These are phyloP conservation scores for Nysson spinosus DNA, from an alignment of 2,888 invertebrate genomes.

Conservation along the genomic window DNA sequence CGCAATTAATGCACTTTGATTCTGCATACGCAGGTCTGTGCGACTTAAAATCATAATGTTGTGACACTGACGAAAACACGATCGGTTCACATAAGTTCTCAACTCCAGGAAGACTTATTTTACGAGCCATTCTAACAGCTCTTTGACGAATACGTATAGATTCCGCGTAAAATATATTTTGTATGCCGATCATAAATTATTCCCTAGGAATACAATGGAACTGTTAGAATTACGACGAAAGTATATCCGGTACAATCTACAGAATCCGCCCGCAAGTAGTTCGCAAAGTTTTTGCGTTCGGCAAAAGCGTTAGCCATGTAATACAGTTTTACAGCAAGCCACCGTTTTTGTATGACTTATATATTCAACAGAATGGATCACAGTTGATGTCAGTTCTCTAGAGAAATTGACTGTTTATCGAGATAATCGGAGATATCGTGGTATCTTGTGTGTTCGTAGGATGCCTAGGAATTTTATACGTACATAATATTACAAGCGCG, in stretches of 20 bases:
- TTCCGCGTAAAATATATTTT: slow-evolving; percentile 19
- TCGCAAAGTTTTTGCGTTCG: background rate
- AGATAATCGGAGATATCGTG: background rate
- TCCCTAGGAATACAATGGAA: slow-evolving; percentile 15
- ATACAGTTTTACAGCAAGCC: background rate
- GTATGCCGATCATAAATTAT: slow-evolving; percentile 14
- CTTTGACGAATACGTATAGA: too few species aligned
- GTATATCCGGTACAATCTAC: slow-evolving; percentile 46
- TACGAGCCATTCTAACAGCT: too few species aligned
- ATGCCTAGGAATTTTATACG: slow-evolving; percentile 37
- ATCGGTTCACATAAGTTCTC: too few species aligned
- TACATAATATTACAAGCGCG: slow-evolving; percentile 17
- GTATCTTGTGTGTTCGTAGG: slow-evolving; percentile 12
- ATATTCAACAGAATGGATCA: slow-evolving; percentile 10
- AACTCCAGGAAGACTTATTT: too few species aligned
- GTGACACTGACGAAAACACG: too few species aligned
- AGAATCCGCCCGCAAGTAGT: slow-evolving; percentile 66
- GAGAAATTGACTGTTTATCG: slow-evolving; percentile 2
- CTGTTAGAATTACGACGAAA: slow-evolving; percentile 17
- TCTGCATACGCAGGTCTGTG: too few species aligned
- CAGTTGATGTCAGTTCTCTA: slow-evolving; percentile 8
- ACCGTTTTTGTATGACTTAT: slow-evolving; percentile 21
- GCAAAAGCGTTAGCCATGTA: background rate
- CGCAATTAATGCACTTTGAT: too few species aligned
- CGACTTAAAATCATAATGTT: too few species aligned